Base-by-base conservation (phyloP, 2,113 vertebrate species). In the Rhinolophus sinicus region DNA sequence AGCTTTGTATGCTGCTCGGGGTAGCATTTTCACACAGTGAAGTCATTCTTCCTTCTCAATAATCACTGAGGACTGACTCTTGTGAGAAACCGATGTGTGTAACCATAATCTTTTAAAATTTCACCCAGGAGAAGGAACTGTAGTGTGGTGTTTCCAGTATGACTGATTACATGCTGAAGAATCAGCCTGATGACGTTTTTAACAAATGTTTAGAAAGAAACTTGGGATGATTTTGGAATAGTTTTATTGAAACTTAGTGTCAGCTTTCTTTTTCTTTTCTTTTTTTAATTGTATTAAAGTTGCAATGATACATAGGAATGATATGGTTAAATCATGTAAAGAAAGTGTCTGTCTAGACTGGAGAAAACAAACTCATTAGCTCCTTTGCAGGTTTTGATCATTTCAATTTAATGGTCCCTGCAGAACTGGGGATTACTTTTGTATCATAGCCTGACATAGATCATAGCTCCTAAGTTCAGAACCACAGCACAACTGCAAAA, bases 31-130 rank as follows among this genome's bases (percentile, higher is more conserved):
- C 72, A 91, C 18, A 56, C 40, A 75, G 54, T 6, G 83, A 86
- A 50, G 92, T 65, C 89, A 96, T 92, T 97, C 65, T 97, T 81
- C 19, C 54, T 95, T 97, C 65, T 96, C 85, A 85, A 10, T 78
- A 88, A 81, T 50, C 78, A 44, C 80, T 44, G 62, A 88, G 52
- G 38, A 47, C 11, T 60, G 26, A 54, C 22, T 73, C 0, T 56
- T 85, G 50, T 70, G 70, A 76, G 86, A 44, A 69, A 54, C 40
- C 73, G 16, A 69, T 69, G 26, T 2, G 26, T 47, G 7, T 62
- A n/a, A 65, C 44, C 44, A 33, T 26, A 60, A n/a, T 38, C 40
- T n/a, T 93, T 75, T 62, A 3, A 70, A 62, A 35, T 81, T 70
- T 58, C 40, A 24, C 15, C 52, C 33, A 56, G 33, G 50, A 90